These are phyloP conservation scores for Drosophila nr. perissopoda DNA, from an alignment of 2,888 invertebrate species.

Conservation along the genomic window DNA sequence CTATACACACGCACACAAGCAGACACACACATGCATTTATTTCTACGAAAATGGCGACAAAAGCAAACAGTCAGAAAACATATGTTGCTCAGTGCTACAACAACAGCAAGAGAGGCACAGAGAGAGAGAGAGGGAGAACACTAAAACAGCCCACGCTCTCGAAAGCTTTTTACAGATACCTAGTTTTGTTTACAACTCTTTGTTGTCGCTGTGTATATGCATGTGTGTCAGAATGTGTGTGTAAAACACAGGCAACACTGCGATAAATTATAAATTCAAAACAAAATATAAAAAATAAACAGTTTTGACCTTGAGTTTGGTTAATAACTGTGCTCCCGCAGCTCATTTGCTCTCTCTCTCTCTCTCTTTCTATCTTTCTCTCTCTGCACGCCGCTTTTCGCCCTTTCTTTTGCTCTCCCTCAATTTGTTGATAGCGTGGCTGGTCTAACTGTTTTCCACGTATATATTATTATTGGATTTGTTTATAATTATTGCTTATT, in stretches of 20 bases:
- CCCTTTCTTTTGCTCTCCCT: slow-evolving; percentile 29
- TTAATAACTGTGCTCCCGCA: slow-evolving; percentile 74
- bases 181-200: slow-evolving; percentile 73
- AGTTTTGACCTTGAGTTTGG: slow-evolving; percentile 84
- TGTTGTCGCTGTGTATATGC: slow-evolving; percentile 8
- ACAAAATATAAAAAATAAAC: slow-evolving; percentile 85
- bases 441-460: slow-evolving; percentile 49
- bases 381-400: slow-evolving; percentile 22
- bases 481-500: slow-evolving; percentile 62
- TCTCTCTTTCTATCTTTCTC: slow-evolving; percentile 25
- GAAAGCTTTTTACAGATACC: slow-evolving; percentile 69
- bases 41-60: slow-evolving; percentile 67
- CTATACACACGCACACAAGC: slow-evolving; percentile 34
- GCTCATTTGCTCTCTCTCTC: slow-evolving; percentile 16
- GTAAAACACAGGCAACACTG: slow-evolving; percentile 76
- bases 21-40: slow-evolving; percentile 15
- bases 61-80: slow-evolving; percentile 75
- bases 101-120: slow-evolving; percentile 15
- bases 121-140: slow-evolving; percentile 12
- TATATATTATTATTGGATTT: slow-evolving; percentile 32
- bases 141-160: slow-evolving; percentile 19
- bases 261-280: slow-evolving; percentile 83
- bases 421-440: slow-evolving; percentile 65
- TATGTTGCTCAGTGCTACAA: slow-evolving; percentile 54
- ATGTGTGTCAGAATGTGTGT: slow-evolving; percentile 29